Percentiles rank a stretch among this genome's conserved stretches.
Evolutionary conservation across 2,113 vertebrate species (phyloP).

Genomic region (Prunella fulvescens): DNA sequence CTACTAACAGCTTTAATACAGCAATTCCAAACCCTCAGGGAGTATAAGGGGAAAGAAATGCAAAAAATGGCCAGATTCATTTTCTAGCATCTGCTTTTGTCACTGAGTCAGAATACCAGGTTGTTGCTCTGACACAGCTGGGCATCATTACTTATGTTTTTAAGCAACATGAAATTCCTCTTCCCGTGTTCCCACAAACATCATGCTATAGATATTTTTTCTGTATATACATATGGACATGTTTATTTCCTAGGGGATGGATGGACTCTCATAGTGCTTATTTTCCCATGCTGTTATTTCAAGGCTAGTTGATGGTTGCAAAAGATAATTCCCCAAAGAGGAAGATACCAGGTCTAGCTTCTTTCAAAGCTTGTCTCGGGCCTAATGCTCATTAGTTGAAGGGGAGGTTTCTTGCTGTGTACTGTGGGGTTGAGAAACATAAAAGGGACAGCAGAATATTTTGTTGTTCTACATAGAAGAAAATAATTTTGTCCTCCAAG

Average conservation of each 20-base stretch:
- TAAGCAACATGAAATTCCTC: background rate
- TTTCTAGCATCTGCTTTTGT: conserved; percentile 44
- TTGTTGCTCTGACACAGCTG: conserved; percentile 36
- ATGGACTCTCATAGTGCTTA: background rate
- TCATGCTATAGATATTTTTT: conserved; percentile 26
- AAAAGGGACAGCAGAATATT: background rate
- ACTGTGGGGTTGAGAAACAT: background rate
- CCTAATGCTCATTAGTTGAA: background rate
- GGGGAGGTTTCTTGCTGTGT: background rate
- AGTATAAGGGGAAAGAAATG: background rate
- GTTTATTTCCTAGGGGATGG: conserved; percentile 31
- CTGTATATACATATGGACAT: conserved; percentile 23
- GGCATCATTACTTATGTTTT: conserved; percentile 28
- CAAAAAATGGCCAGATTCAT: background rate
- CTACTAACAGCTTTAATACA: background rate
- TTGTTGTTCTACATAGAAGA: background rate
- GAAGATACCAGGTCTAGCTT: background rate
- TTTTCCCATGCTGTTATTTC: conserved; percentile 40
- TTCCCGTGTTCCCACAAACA: conserved; percentile 16
- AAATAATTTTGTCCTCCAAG: background rate
- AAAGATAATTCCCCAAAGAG: background rate
- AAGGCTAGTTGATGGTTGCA: background rate
- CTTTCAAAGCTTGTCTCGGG: background rate
- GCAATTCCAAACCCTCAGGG: background rate
- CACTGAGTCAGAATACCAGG: background rate